Base-by-base conservation (phyloP, 2,888 invertebrate genomes). In the Orthosia gracilis region DNA sequence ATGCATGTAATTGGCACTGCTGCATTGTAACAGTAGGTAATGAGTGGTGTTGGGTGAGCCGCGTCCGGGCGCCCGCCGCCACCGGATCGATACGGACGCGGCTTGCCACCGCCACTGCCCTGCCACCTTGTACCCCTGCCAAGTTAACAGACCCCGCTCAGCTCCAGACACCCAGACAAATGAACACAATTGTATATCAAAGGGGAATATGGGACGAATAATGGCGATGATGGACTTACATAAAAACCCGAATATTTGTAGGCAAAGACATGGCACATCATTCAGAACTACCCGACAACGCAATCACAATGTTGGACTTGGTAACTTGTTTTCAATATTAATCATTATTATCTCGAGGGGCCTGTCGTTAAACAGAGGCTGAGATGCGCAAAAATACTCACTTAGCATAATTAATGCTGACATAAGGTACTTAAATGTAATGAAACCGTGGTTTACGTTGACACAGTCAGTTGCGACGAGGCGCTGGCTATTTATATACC, bases 61-160 rank as follows among this genome's bases (percentile, higher is more conserved):
- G 88, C 68, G 88, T 69, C 76, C 89, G 91, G 89, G 89, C 85
- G 89, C 85, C 67, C 54, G 54, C 66, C 85, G 87, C 80, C 83
- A 84, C 73, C 87, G 83, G 92, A 92, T 92, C 92, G 87, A 92
- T 92, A 92, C 86, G 80, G 84, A 77, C 80, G 84, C 88, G 87
- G 84, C 84, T 85, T 87, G 87, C 87, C 87, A 86, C 88, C 87
- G 87, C 86, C 86, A 86, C 88, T 87, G 87, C 92, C 90, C 87
- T 90, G 89, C 90, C 89, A 88, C 90, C 90, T 89, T 85, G 88
- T 91, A 88, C 89, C 90, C 91, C 90, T 88, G 90, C 90, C 91
- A 89, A 90, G 89, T 86, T 88, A 86, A 69, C 80, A 91, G 89
- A 90, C 85, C 88, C 89, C 87, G 83, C 89, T 85, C 86, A 83